Percentiles rank a stretch among this genome's conserved stretches.
phyloP scores from a whole-genome alignment of 2,113 vertebrate genomes.

The Lates calcarifer region DNA sequence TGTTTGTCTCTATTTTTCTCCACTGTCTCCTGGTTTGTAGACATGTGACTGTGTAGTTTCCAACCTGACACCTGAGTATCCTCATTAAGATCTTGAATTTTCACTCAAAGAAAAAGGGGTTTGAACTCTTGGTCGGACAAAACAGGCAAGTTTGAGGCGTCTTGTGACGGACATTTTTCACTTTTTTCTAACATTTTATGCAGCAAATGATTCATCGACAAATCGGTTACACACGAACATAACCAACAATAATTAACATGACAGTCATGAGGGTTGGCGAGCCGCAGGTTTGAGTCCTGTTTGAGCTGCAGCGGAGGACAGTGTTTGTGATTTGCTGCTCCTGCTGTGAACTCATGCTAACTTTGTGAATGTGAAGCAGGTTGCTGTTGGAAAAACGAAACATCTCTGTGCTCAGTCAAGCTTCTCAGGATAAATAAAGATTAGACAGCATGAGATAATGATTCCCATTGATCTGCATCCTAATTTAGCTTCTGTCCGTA shows the following conservation, averaged over 20 bases:
- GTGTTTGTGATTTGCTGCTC: background rate
- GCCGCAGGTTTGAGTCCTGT: background rate
- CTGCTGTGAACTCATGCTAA: background rate
- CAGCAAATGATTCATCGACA: background rate
- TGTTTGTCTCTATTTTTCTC: background rate
- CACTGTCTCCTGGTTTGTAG: background rate
- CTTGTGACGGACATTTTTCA: too few relatives aligned
- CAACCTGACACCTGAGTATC: background rate
- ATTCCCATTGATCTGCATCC: constrained; percentile 64
- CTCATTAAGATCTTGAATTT: too few relatives aligned
- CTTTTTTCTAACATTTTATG: background rate
- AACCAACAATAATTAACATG: too few relatives aligned
- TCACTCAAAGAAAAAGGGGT: too few relatives aligned
- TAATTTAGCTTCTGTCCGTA: constrained; percentile 39
- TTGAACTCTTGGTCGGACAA: too few relatives aligned
- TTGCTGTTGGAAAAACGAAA: background rate
- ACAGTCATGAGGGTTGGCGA: background rate
- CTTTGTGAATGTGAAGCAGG: constrained; percentile 24
- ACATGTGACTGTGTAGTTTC: background rate
- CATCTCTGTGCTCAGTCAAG: constrained; percentile 18
- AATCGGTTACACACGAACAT: too few relatives aligned
- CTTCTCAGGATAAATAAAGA: constrained; percentile 52
- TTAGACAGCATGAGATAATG: constrained; percentile 40
- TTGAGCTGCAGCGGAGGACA: background rate
- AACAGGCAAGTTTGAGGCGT: too few relatives aligned